Evolutionary conservation across 1,140 invertebrate genomes (phyloP).

Genomic region (Pachypsylla venusta): DNA sequence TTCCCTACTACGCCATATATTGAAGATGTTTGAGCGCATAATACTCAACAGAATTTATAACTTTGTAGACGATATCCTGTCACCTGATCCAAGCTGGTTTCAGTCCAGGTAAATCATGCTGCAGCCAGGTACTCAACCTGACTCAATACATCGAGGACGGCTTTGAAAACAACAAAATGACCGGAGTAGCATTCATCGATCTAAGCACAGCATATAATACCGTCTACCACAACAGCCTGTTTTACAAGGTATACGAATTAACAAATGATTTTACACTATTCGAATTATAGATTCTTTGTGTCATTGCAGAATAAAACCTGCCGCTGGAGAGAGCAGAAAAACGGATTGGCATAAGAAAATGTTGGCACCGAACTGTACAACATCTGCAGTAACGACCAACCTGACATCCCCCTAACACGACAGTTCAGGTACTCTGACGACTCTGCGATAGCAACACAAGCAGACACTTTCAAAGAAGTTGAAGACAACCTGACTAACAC

Average conservation of each 20-base stretch:
- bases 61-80: slow-evolving; percentile 4
- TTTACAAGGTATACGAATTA: slow-evolving; percentile 10
- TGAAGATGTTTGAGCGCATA: slow-evolving; percentile 18
- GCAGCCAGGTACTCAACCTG: slow-evolving; percentile 15
- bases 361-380: too few species aligned
- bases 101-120: slow-evolving; percentile 14
- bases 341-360: too few species aligned
- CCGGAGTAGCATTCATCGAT: slow-evolving; percentile 15
- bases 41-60: slow-evolving; percentile 13
- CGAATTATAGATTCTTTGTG: too few species aligned
- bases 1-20: slow-evolving; percentile 17
- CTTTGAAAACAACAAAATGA: slow-evolving; percentile 14
- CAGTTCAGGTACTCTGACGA: too few species aligned
- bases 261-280: too few species aligned
- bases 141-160: slow-evolving; percentile 16
- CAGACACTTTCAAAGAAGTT: too few species aligned
- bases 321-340: too few species aligned
- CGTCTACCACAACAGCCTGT: slow-evolving; percentile 10
- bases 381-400: too few species aligned
- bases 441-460: too few species aligned
- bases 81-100: slow-evolving; percentile 15
- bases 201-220: slow-evolving; percentile 16
- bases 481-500: too few species aligned
- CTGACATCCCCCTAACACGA: too few species aligned
- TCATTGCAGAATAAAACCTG: too few species aligned